A percentile compares a stretch with the other conserved stretches of the same genome.
These are phyloP conservation scores for Pyralis farinalis DNA, from an alignment of 2,888 invertebrate genomes.

Conservation along the genomic window DNA sequence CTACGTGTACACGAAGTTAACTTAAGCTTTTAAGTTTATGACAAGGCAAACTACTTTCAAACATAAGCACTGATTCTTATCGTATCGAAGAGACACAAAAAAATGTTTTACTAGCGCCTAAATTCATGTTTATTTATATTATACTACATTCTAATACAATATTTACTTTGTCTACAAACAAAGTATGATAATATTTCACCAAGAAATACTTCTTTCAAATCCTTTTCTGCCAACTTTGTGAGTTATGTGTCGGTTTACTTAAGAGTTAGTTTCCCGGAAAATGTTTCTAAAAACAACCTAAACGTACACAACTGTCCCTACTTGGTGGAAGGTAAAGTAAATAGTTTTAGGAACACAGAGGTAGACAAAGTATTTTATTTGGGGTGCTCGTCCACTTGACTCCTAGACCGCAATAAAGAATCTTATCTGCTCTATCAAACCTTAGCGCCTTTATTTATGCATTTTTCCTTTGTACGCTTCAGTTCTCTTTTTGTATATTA, in stretches of 20 bases:
- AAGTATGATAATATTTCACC: constrained; percentile 6
- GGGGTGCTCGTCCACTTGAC: constrained; percentile 31
- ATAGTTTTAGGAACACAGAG: constrained; percentile 32
- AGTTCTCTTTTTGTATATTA: constrained; percentile 31
- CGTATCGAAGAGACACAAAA: too few relatives aligned
- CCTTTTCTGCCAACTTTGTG: background rate
- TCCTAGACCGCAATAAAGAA: constrained; percentile 47
- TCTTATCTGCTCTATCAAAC: constrained; percentile 43
- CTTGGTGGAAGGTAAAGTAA: constrained; percentile 31
- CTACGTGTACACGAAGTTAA: background rate
- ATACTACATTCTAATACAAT: background rate
- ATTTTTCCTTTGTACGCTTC: constrained; percentile 26
- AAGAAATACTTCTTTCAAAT: constrained; percentile 22
- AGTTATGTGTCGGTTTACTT: background rate
- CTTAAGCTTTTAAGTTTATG: too few relatives aligned
- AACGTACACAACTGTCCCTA: constrained; percentile 13
- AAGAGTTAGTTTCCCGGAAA: background rate
- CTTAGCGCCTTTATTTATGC: constrained; percentile 31
- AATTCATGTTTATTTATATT: background rate
- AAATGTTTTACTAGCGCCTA: background rate
- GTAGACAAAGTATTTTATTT: constrained; percentile 46
- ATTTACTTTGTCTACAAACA: background rate
- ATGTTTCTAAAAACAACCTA: background rate
- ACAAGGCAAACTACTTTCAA: too few relatives aligned
- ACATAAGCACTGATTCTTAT: too few relatives aligned